Evolutionary conservation across 2,888 invertebrate genomes (phyloP).

Genomic region (Drosophila sordidapex): DNA sequence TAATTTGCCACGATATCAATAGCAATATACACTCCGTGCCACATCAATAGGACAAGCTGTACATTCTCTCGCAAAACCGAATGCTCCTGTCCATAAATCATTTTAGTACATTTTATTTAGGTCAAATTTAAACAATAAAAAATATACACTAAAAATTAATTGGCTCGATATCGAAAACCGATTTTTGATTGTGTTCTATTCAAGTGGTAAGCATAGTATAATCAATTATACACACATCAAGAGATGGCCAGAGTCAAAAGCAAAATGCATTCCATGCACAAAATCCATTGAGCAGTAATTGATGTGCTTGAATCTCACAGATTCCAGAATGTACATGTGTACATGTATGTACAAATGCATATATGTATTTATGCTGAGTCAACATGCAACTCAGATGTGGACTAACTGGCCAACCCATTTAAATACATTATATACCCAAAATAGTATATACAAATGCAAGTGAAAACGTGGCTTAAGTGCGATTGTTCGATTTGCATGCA

Average conservation of each 20-base stretch:
- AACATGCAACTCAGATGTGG: neutral
- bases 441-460: neutral
- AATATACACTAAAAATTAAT: neutral
- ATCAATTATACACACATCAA: neutral
- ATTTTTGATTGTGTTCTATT: neutral
- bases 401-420: neutral
- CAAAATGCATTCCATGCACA: constrained; percentile 16
- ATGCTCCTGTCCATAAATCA: neutral
- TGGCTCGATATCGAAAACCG: neutral
- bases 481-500: constrained; percentile 8
- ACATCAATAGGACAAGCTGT: neutral
- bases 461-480: constrained; percentile 18
- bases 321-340: neutral
- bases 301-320: constrained; percentile 28
- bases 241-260: constrained; percentile 2
- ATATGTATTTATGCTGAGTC: neutral
- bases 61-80: neutral
- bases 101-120: too few relatives aligned
- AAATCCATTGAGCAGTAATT: constrained; percentile 31
- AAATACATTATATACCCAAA: neutral
- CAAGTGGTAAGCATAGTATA: too few relatives aligned
- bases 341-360: neutral
- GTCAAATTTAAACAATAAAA: neutral
- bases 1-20: constrained; percentile 61
- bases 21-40: neutral